These are phyloP conservation scores for Triplophysa bombifrons DNA, from an alignment of 2,797 vertebrate species.

Conservation along the genomic window DNA sequence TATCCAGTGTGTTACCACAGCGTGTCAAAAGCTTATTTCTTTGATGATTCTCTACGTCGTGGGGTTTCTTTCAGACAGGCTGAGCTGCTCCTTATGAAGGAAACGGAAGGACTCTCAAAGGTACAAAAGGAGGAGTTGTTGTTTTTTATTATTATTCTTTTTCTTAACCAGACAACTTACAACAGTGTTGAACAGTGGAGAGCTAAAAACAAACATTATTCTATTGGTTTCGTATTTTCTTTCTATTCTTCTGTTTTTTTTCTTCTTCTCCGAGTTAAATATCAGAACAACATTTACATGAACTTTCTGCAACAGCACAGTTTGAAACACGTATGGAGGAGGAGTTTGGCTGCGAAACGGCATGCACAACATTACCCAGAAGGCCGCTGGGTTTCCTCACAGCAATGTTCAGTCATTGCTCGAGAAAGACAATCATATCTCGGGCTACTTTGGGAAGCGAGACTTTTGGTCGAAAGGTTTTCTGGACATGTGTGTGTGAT, in stretches of 20 bases:
- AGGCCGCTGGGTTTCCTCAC: conserved; percentile 60
- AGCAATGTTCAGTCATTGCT: conserved; percentile 63
- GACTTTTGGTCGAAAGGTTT: conserved; percentile 68
- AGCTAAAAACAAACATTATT: conserved; percentile 62
- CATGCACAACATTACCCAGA: conserved; percentile 62
- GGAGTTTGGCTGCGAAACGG: conserved; percentile 72
- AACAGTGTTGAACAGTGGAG: conserved; percentile 72
- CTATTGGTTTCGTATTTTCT: conserved; percentile 63
- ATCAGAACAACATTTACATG: conserved; percentile 71
- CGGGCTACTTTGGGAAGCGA: conserved; percentile 60
- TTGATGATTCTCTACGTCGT: conserved; percentile 63
- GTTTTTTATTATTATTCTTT: conserved; percentile 49
- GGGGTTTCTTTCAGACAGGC: conserved; percentile 67
- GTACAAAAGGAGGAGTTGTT: conserved; percentile 68
- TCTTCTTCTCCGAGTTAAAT: conserved; percentile 61
- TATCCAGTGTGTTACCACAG: conserved; percentile 84
- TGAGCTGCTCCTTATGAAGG: conserved; percentile 68
- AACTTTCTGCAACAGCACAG: conserved; percentile 78
- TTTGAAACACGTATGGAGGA: conserved; percentile 75
- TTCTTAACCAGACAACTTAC: conserved; percentile 72
- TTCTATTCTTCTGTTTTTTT: conserved; percentile 58
- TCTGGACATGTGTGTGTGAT: conserved; percentile 12
- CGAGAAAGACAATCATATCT: conserved; percentile 70
- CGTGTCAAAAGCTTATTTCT: conserved; percentile 71
- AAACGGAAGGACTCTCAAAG: conserved; percentile 56